Evolutionary conservation across 2,113 vertebrate species (phyloP), one percentile per base, ranked within the genome.

Genomic region (Eleginops maclovinus): DNA sequence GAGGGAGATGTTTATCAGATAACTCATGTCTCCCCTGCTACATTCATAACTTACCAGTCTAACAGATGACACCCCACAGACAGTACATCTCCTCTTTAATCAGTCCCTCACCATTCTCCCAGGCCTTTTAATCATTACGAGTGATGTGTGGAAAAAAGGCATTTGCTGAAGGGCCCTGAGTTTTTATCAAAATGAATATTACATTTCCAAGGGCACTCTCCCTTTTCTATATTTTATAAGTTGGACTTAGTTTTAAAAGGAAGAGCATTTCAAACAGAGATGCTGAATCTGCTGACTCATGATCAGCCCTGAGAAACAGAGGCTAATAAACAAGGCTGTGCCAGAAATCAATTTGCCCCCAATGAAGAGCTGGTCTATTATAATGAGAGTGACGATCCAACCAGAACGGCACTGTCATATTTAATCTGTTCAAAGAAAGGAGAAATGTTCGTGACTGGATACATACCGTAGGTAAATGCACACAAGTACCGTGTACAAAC

Each of bases 331-430:
- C 82, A 86, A 84, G 51, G 56, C 64, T 75, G 66, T 70, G 79
- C 61, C 76, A 19, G 19, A 89, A 90, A 93, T 92, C 83, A 89
- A 86, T 92, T 89, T 90, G 65, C 76, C 82, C 77, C 70, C 75
- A 88, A 88, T 87, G 88, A 90, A 81, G 77, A 77, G 54, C 67
- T 66, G 66, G 67, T 88, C 87, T 77, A 77, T 89, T 87, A 71
- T 82, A 88, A 85, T 85, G 66, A 51, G 44, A 83, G 75, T 55
- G 80, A 74, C 67, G 21, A 87, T 51, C 75, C 82, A 71, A 82
- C 79, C 81, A 54, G 86, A 90, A 90, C 75, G 4, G 16, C 43
- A 36, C 84, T 85, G 86, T 86, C 88, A 85, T 77, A 82, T 88
- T 80, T 83, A 86, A 90, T 90, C 63, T 49, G 22, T 68, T 76